phyloP scores from a whole-genome alignment of 1,140 invertebrate genomes.

The Homalodisca vitripennis region DNA sequence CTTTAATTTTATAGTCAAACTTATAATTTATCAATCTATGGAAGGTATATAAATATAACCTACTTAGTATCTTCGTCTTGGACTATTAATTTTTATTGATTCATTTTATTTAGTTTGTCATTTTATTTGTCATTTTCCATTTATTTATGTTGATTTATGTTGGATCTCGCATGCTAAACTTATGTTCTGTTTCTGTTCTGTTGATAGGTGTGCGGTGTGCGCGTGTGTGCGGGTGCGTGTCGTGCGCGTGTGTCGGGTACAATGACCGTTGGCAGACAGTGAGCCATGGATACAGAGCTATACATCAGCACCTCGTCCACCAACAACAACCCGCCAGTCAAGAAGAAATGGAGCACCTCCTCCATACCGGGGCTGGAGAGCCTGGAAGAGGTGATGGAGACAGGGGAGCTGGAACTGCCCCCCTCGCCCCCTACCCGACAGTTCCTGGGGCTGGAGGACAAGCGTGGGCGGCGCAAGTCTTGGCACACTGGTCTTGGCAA shows the following conservation, averaged over 20 bases:
- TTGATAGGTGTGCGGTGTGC: conserved; percentile 16
- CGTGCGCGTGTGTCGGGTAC: not conserved
- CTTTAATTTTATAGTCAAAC: too few species aligned
- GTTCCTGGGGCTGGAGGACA: conserved; percentile 17
- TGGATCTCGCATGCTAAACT: not conserved
- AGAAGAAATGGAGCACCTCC: conserved; percentile 50
- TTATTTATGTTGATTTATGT: not conserved
- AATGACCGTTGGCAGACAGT: conserved; percentile 9
- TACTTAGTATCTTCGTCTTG: too few species aligned
- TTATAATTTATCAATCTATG: too few species aligned
- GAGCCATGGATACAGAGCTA: conserved; percentile 36
- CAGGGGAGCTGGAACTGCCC: not conserved
- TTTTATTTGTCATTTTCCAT: not conserved
- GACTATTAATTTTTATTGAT: too few species aligned
- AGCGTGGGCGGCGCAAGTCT: conserved; percentile 58
- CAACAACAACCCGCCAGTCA: conserved; percentile 42
- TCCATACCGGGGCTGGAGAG: conserved; percentile 50
- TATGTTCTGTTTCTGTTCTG: conserved; percentile 7
- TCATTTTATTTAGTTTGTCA: too few species aligned
- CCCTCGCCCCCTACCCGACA: conserved; percentile 3
- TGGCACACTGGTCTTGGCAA: conserved; percentile 64
- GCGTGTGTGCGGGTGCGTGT: conserved; percentile 1
- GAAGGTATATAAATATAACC: too few species aligned
- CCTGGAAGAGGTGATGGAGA: conserved; percentile 43
- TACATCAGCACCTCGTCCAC: conserved; percentile 32